Base-by-base conservation (phyloP, 2,113 vertebrate genomes). In the Periophthalmus modestus region DNA sequence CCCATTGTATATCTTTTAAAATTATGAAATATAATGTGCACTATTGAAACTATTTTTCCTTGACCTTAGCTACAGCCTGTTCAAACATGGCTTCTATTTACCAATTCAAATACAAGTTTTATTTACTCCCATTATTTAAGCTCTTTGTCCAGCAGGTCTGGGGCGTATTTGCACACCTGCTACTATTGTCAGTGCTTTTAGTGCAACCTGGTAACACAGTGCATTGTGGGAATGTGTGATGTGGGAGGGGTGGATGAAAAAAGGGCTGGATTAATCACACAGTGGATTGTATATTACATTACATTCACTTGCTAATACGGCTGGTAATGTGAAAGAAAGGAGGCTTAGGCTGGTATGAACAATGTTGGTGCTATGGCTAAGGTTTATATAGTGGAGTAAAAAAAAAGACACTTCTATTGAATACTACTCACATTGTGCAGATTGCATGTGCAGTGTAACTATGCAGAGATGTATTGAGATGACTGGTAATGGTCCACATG, bases 91-190 rank as follows among this genome's bases (percentile, higher is more conserved):
- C 73, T 57, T 84, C 85, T 87, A 85, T 87, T 89, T 81, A 66
- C 59, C 78, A 77, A 89, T 91, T 91, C 87, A 93, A 91, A 92
- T 83, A 74, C 83, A 84, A 81, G 81, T 88, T 90, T 82, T 91
- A 90, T 92, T 92, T 89, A 87, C 86, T 78, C 70, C 61, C 81
- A 76, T 78, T 90, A 87, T 92, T 91, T 88, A 84, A 84, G 82
- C 82, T 88, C 86, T 90, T 91, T 89, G 89, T 87, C 82, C 84
- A 83, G 50, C 59, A 54, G 80, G 85, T 84, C 81, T 72, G 78
- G 88, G 82, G 87, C 71, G 86, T 93, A 92, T 94, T 93, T 94
- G 91, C 91, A 93, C 92, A 93, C 92, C 93, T 93, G 92, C 93
- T 92, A 73, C 90, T 87, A 90, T 93, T 92, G 93, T 91, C 88